Conservation (phyloP, 1,140 invertebrate species). For the Tetragnatha versicolor region DNA sequence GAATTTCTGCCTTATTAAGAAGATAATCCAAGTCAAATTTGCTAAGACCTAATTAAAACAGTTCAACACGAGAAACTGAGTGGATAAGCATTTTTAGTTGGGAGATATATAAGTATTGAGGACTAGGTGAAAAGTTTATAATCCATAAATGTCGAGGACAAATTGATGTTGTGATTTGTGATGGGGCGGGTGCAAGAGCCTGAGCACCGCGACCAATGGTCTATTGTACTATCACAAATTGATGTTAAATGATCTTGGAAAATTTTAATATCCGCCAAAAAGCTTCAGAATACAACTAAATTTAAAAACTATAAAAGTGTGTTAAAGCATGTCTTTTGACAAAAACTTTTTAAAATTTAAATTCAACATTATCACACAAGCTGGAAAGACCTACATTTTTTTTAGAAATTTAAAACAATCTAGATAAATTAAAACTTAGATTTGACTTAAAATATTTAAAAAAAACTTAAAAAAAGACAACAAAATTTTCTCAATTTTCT, state of each 20-base stretch:
- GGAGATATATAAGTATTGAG: too few relatives aligned
- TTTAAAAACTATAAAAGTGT: too few relatives aligned
- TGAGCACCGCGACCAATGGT: background rate
- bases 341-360: too few relatives aligned
- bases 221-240: too few relatives aligned
- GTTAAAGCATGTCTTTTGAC: too few relatives aligned
- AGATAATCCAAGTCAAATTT: constrained; percentile 5
- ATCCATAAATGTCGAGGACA: background rate
- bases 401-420: too few relatives aligned
- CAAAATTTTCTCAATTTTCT: background rate
- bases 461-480: background rate
- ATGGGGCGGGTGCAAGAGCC: background rate
- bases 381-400: too few relatives aligned
- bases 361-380: too few relatives aligned
- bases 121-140: too few relatives aligned
- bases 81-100: background rate
- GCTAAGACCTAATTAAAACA: background rate
- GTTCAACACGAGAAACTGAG: background rate
- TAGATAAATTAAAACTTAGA: background rate
- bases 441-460: background rate
- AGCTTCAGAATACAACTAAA: too few relatives aligned
- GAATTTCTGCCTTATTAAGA: background rate
- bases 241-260: too few relatives aligned
- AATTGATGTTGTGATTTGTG: background rate
- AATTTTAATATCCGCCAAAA: too few relatives aligned